Evolutionary conservation across 2,888 invertebrate genomes (phyloP), one percentile per base, ranked within the genome.

Genomic region (Gortyna flavago): DNA sequence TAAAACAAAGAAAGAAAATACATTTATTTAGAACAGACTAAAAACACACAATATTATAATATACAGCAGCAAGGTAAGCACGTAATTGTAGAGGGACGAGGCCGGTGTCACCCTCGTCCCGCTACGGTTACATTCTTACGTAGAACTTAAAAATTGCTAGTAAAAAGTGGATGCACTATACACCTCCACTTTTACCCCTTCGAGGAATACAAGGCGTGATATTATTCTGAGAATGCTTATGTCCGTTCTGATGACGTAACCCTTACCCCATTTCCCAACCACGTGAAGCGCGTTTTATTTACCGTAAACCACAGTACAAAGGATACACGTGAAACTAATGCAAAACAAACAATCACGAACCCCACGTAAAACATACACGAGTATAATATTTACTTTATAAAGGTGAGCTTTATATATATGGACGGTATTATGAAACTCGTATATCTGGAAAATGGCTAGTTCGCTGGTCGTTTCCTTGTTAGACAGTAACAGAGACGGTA

Each of bases 301-400:
- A 61, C 78, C 38, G 51, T 11, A 51, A 51, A n/a, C 61, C 48
- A 51, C 38, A 32, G 29, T 44, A 54, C 13, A 83, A 83, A 71
- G 44, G 65, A 66, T 61, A 71, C 84, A 69, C 79, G 73, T 54
- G 74, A n/a, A 68, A 59, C 64, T 71, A 72, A 83, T 54, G 44
- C 44, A 69, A 74, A 79, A 44, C 54, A 68, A 73, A 81, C 84
- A 73, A 32, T 41, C 18, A 64, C 25, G 21, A 7, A 76, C 11
- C 21, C 35, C 29, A 18, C 48, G 73, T 54, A 65, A 79, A 59
- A 44, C 25, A 61, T 21, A 78, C 18, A 29, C n/a, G n/a, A 25
- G 65, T 51, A 51, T 44, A 81, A 66, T 67, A 57, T 81, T 80
- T 80, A 32, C 84, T 69, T 74, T 54, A 51, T 73, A 83, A 69